These are phyloP conservation scores for Andrena bucephala DNA, from an alignment of 2,888 invertebrate species.

Conservation along the genomic window DNA sequence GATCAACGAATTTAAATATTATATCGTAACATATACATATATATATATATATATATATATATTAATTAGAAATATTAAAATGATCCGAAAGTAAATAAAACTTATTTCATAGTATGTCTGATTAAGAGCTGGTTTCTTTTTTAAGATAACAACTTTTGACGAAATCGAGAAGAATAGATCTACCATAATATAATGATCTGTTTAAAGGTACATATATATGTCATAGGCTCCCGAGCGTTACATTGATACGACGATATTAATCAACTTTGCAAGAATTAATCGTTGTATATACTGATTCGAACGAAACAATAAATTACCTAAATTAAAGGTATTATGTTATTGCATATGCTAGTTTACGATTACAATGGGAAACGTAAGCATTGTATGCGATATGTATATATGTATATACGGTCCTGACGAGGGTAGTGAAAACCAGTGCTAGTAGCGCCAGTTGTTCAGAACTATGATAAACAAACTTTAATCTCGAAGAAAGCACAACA, in stretches of 20 bases:
- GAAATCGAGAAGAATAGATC: neutral
- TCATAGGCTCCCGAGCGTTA: neutral
- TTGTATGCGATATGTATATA: neutral
- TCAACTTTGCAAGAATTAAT: neutral
- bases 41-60: no score
- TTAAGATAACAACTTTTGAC: neutral
- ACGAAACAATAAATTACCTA: neutral
- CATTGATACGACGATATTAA: neutral
- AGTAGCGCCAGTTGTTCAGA: conserved; percentile 70
- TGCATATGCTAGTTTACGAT: neutral
- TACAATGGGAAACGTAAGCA: neutral
- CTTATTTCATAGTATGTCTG: no score
- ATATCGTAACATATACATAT: neutral
- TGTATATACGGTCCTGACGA: conserved; percentile 41
- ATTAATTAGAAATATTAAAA: no score
- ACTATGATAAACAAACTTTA: conserved; percentile 74
- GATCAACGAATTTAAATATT: neutral
- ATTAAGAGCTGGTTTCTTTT: no score
- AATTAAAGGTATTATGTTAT: no score
- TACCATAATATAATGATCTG: neutral
- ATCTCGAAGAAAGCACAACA: conserved; percentile 58
- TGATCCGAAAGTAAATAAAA: no score
- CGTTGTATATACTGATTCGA: no score
- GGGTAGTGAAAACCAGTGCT: conserved; percentile 49
- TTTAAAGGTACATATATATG: neutral